phyloP scores from a whole-genome alignment of 2,888 invertebrate genomes.

The Poecilus cupreus region DNA sequence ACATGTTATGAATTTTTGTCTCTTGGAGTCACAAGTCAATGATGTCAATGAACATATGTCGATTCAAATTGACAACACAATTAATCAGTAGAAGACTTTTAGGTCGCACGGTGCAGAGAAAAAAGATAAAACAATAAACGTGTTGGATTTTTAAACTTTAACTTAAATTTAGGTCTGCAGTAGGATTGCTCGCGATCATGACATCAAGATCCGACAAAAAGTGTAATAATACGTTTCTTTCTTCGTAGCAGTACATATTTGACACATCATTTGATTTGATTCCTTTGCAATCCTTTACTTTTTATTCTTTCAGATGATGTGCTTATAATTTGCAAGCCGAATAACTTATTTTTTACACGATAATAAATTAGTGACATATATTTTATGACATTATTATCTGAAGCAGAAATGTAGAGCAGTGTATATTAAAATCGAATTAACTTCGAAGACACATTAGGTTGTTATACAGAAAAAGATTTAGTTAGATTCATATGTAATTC shows the following conservation, averaged over 20 bases:
- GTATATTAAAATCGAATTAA: conserved; percentile 32
- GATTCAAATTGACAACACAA: conserved; percentile 45
- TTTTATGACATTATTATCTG: conserved; percentile 31
- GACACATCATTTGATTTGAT: conserved; percentile 16
- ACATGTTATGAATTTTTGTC: conserved; percentile 14
- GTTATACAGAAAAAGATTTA: conserved; percentile 19
- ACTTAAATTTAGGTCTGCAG: no score
- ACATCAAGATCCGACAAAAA: not conserved
- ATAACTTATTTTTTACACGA: conserved; percentile 19
- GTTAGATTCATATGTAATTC: conserved; percentile 6
- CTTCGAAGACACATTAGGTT: not conserved
- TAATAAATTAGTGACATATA: conserved; percentile 35
- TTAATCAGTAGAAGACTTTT: conserved; percentile 26
- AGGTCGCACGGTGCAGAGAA: conserved; percentile 6
- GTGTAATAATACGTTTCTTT: not conserved
- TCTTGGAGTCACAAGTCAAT: conserved; percentile 46
- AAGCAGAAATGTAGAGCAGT: not conserved
- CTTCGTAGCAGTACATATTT: not conserved
- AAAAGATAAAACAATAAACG: not conserved
- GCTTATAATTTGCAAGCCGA: conserved; percentile 27
- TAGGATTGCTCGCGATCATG: no score
- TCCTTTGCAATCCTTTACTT: not conserved
- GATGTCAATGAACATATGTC: conserved; percentile 43
- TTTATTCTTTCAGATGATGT: conserved; percentile 27
- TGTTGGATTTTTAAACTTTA: no score